Conservation (phyloP, 2,797 vertebrate species). For the Lindbergichthys nudifrons region DNA sequence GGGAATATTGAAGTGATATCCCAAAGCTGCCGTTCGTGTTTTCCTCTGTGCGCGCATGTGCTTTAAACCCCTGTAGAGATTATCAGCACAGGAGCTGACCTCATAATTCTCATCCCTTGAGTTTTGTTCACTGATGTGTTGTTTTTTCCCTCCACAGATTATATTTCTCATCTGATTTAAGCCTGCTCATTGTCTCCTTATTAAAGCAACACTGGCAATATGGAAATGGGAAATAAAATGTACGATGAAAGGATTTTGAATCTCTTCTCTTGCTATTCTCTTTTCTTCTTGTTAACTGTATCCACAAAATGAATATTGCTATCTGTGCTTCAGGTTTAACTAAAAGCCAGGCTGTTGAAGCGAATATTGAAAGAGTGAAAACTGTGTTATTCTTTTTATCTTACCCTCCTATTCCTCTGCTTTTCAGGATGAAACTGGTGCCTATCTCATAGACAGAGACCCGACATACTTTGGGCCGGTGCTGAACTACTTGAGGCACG, state of each 20-base stretch:
- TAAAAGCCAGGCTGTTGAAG: background rate
- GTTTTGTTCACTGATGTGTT: slow-evolving; percentile 41
- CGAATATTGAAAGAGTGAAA: background rate
- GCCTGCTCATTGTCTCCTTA: slow-evolving; percentile 1
- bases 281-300: background rate
- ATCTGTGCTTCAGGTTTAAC: background rate
- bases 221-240: background rate
- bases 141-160: slow-evolving; percentile 29
- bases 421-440: slow-evolving; percentile 95
- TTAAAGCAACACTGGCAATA: background rate
- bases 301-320: background rate
- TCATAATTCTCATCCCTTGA: slow-evolving; percentile 43
- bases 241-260: background rate
- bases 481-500: slow-evolving; percentile 97
- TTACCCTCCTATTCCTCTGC: background rate
- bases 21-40: slow-evolving; percentile 42
- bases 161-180: slow-evolving; percentile 13
- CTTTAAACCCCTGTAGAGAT: slow-evolving; percentile 53
- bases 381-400: background rate
- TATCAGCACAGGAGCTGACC: slow-evolving; percentile 52
- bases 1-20: slow-evolving; percentile 67
- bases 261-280: background rate
- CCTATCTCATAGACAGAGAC: slow-evolving; percentile 98
- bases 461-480: slow-evolving; percentile 98
- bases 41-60: slow-evolving; percentile 26